These are phyloP conservation scores for Mellivora capensis DNA, from an alignment of 2,113 vertebrate genomes.

Conservation along the genomic window DNA sequence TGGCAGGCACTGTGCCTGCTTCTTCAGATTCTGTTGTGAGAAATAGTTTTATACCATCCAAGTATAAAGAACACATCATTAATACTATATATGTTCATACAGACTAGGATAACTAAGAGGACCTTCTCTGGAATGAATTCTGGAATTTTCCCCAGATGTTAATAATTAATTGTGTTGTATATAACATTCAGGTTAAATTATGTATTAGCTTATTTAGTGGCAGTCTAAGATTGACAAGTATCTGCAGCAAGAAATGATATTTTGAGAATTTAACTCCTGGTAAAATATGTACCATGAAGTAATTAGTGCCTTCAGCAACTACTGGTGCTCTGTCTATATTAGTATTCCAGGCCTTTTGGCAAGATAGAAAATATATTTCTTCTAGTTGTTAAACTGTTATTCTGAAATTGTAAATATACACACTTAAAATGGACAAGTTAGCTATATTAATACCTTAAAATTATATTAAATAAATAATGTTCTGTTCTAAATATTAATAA, in stretches of 20 bases:
- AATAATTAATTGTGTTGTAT: conserved; percentile 60
- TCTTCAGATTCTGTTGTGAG: conserved; percentile 42
- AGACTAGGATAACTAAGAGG: not conserved
- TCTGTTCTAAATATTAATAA: conserved; percentile 68
- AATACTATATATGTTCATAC: not conserved
- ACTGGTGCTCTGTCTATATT: conserved; percentile 68
- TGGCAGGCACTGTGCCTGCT: not conserved
- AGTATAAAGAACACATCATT: not conserved
- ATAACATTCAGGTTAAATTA: conserved; percentile 61
- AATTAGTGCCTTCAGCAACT: conserved; percentile 76
- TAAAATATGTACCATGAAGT: conserved; percentile 61
- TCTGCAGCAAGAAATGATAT: conserved; percentile 58
- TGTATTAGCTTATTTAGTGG: conserved; percentile 57
- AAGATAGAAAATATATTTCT: conserved; percentile 67
- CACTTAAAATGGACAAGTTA: conserved; percentile 67
- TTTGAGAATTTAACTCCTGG: conserved; percentile 74
- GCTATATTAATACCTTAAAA: conserved; percentile 70
- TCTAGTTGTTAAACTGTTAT: conserved; percentile 76
- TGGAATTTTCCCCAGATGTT: conserved; percentile 70
- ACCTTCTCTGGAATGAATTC: conserved; percentile 19
- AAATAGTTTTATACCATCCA: not conserved
- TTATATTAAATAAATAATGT: conserved; percentile 76
- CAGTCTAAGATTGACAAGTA: conserved; percentile 33
- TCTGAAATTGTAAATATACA: conserved; percentile 75
- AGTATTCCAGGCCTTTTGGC: conserved; percentile 70